Evolutionary conservation across 2,113 vertebrate species (phyloP).

Genomic region (Andinoacara biseriatus): DNA sequence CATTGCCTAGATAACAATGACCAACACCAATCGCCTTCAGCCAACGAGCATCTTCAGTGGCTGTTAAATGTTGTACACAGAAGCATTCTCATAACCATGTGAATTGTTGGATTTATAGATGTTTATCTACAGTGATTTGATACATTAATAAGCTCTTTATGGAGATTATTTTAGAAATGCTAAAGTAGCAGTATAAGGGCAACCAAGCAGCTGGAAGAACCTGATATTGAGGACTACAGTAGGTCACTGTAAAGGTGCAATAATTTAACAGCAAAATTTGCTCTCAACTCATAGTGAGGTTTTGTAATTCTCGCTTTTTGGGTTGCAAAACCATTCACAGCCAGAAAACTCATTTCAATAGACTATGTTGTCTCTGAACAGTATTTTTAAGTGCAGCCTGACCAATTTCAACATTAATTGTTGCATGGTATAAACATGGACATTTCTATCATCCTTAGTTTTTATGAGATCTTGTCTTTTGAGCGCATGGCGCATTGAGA

Average conservation of each 20-base stretch:
- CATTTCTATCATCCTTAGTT: not conserved
- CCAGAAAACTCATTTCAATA: not conserved
- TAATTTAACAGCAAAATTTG: not conserved
- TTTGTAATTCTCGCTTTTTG: conserved; percentile 2
- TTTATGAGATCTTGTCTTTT: not conserved
- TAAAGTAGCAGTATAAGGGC: not conserved
- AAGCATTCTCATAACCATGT: not conserved
- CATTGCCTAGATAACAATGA: not conserved
- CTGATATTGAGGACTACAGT: not conserved
- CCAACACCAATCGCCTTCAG: not conserved
- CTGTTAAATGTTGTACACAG: not conserved
- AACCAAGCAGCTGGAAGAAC: not conserved
- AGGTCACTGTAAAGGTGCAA: too few species aligned
- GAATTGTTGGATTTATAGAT: not conserved
- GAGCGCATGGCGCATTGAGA: not conserved
- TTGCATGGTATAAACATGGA: not conserved
- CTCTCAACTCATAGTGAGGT: not conserved
- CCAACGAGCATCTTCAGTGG: not conserved
- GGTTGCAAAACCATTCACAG: not conserved
- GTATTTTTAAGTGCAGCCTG: not conserved
- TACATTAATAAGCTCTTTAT: not conserved
- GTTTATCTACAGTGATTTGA: too few species aligned
- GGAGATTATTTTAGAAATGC: not conserved
- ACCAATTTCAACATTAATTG: not conserved
- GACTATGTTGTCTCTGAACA: not conserved